Evolutionary conservation across 2,888 invertebrate species (phyloP).

Genomic region (Trypoxylon attenuatum): DNA sequence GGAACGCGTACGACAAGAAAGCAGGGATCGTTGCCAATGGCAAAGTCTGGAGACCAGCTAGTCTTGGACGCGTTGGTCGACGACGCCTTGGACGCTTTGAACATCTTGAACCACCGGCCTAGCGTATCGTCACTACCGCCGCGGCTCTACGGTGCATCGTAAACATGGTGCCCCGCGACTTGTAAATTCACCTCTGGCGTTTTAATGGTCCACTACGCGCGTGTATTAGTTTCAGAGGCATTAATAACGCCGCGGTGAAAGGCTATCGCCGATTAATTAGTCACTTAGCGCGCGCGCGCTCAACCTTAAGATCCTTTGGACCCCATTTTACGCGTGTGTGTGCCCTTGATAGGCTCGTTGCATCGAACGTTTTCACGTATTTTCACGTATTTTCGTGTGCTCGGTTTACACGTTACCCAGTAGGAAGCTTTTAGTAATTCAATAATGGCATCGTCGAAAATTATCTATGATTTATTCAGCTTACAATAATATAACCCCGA

Average conservation of each 20-base stretch:
- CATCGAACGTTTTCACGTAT: no score
- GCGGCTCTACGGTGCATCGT: constrained; percentile 69
- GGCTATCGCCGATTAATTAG: constrained; percentile 70
- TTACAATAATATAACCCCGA: no score
- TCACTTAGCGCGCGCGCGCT: constrained; percentile 51
- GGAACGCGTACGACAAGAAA: constrained; percentile 48
- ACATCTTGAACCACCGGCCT: constrained; percentile 46
- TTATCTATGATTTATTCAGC: no score
- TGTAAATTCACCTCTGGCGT: constrained; percentile 71
- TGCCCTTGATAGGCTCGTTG: no score
- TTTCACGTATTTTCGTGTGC: no score
- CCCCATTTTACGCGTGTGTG: no score
- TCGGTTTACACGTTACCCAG: no score
- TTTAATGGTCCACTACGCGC: constrained; percentile 70
- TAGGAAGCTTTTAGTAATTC: no score
- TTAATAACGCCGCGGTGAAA: constrained; percentile 71
- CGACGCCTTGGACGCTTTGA: neutral
- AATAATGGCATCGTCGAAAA: no score
- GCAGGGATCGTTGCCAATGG: constrained; percentile 58
- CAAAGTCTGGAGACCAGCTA: constrained; percentile 15
- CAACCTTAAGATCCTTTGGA: no score
- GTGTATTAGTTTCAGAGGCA: constrained; percentile 72
- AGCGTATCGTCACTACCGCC: constrained; percentile 56
- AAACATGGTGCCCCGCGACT: constrained; percentile 67
- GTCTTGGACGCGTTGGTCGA: constrained; percentile 1